Conservation (phyloP, 2,113 vertebrate species). For the Xenus cinereus region DNA sequence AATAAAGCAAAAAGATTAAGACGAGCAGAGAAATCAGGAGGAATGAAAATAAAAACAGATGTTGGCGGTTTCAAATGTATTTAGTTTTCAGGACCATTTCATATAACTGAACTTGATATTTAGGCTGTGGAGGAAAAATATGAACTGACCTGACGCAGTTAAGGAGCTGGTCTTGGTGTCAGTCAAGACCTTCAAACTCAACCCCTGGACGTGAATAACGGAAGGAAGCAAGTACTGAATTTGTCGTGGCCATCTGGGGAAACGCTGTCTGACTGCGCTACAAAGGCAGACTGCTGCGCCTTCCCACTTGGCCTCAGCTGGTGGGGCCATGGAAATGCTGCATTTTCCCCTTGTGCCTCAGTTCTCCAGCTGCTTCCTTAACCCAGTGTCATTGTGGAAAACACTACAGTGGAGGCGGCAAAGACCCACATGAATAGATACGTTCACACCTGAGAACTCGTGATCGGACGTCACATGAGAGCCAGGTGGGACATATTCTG, state of each 20-base stretch:
- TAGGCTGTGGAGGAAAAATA: not conserved
- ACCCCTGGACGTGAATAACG: not conserved
- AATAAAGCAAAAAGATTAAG: not conserved
- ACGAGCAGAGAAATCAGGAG: not conserved
- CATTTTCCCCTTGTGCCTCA: not conserved
- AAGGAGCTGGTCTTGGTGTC: not conserved
- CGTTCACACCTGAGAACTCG: not conserved
- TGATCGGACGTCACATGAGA: not conserved
- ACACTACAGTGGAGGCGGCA: not conserved
- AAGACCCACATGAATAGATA: not conserved
- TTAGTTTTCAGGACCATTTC: not conserved
- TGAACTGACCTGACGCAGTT: not conserved
- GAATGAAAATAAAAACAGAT: not conserved
- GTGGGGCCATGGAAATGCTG: fast-evolving
- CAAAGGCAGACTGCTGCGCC: not conserved
- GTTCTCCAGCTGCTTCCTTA: not conserved
- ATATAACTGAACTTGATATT: not conserved
- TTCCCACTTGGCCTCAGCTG: not conserved
- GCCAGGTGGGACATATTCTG: not conserved
- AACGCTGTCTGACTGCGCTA: not conserved
- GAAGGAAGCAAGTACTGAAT: not conserved
- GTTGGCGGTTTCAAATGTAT: not conserved
- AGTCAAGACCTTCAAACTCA: not conserved
- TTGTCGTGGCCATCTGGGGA: not conserved
- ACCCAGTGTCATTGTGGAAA: not conserved